Conservation (phyloP, 2,797 vertebrate species). For the Pseudocheirus occidentalis region DNA sequence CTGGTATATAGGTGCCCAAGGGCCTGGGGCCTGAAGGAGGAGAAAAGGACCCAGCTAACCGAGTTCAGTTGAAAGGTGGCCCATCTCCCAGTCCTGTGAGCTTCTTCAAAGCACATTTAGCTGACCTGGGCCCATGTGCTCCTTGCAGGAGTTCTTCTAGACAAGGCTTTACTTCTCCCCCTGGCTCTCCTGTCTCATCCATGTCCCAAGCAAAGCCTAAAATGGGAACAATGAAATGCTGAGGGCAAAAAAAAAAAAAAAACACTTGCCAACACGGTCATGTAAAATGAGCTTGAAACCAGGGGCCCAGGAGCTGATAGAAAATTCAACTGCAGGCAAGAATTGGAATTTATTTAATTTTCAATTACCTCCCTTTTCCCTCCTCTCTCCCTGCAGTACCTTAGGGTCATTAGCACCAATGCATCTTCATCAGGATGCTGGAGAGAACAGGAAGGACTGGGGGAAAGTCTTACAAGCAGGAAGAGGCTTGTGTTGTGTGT, state of each 20-base stretch:
- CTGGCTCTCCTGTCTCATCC: background rate
- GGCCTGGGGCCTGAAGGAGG: background rate
- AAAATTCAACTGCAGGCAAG: constrained; percentile 11
- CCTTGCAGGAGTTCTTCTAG: accelerated
- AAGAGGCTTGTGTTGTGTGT: constrained; percentile 31
- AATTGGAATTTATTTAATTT: background rate
- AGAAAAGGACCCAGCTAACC: background rate
- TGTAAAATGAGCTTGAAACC: constrained; percentile 57
- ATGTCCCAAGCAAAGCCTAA: constrained; percentile 11
- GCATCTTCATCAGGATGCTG: background rate
- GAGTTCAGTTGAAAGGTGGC: background rate
- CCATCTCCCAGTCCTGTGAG: background rate
- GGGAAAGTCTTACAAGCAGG: background rate
- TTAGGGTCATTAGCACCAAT: background rate
- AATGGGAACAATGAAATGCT: constrained; percentile 71
- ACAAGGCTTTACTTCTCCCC: background rate
- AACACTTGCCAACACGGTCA: constrained; percentile 18
- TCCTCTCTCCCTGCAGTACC: background rate
- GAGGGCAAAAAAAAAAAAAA: constrained; percentile 56
- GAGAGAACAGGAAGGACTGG: background rate
- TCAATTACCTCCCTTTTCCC: background rate
- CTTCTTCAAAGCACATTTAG: background rate
- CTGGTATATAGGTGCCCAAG: background rate
- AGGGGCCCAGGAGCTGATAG: background rate
- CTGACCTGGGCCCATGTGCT: background rate